phyloP scores from a whole-genome alignment of 2,797 vertebrate genomes.

The Sphenopsis melanotis region DNA sequence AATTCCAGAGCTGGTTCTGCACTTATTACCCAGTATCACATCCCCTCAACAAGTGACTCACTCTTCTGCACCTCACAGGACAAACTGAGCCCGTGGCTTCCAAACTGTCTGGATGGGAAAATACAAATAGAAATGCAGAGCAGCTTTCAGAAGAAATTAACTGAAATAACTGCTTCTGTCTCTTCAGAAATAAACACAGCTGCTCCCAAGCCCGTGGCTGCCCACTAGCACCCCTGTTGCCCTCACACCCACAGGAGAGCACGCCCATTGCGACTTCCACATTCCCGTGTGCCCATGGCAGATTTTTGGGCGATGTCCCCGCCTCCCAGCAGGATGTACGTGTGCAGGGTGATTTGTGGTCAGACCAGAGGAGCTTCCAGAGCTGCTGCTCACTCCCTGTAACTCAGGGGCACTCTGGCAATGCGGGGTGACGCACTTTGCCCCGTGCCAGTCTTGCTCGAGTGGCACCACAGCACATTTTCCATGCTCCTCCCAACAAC shows the following conservation, averaged over 20 bases:
- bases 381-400: neutral
- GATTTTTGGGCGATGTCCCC: neutral
- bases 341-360: neutral
- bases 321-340: fast-evolving
- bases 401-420: neutral
- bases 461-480: fast-evolving
- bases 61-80: neutral
- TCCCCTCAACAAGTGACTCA: neutral
- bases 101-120: neutral
- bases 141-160: neutral
- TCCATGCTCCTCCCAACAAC: neutral
- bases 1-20: neutral
- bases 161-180: neutral
- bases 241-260: neutral
- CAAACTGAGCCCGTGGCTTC: neutral
- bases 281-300: neutral
- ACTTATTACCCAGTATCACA: neutral
- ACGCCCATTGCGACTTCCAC: fast-evolving
- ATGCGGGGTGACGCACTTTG: fast-evolving
- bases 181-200: neutral
- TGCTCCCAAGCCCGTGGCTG: fast-evolving
- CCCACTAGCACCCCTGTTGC: neutral
- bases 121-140: neutral
- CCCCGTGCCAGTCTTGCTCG: neutral
- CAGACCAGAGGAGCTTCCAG: neutral